phyloP scores from a whole-genome alignment of 2,888 invertebrate species.

The Galeopsomyia nigrocyanea region DNA sequence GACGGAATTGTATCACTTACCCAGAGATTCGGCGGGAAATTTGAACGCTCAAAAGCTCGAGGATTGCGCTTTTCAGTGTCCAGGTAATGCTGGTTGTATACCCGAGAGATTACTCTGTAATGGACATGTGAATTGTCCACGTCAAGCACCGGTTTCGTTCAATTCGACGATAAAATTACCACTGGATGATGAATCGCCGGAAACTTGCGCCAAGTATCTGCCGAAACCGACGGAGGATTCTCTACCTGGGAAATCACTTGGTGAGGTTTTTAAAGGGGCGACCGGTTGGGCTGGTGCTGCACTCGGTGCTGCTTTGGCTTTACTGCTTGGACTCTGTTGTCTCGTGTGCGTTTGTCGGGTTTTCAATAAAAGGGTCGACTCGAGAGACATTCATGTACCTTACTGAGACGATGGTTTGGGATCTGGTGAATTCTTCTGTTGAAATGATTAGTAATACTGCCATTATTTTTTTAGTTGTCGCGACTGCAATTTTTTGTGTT shows the following conservation, averaged over 20 bases:
- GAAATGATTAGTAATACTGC: too few species aligned
- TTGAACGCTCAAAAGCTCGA: constrained; percentile 82
- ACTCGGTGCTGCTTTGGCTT: constrained; percentile 74
- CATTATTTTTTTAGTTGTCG: background rate
- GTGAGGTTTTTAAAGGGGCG: constrained; percentile 57
- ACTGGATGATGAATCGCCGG: constrained; percentile 82
- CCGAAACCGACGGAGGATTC: constrained; percentile 66
- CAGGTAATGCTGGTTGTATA: constrained; percentile 87
- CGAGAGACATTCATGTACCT: constrained; percentile 75
- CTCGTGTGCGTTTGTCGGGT: constrained; percentile 74
- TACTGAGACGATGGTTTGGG: constrained; percentile 68
- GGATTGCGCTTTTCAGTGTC: constrained; percentile 89
- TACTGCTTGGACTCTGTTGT: constrained; percentile 72
- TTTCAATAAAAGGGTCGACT: constrained; percentile 74
- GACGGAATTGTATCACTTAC: constrained; percentile 90
- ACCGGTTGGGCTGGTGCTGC: constrained; percentile 75
- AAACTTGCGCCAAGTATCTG: constrained; percentile 75
- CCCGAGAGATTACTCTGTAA: constrained; percentile 88
- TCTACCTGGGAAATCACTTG: background rate
- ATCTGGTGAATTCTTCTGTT: too few species aligned
- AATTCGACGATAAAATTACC: constrained; percentile 63
- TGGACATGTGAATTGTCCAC: constrained; percentile 89
- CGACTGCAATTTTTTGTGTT: background rate
- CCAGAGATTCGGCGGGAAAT: constrained; percentile 85
- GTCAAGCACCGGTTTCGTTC: constrained; percentile 61